A percentile compares a stretch with the other conserved stretches of the same genome.
Evolutionary conservation across 2,888 invertebrate species (phyloP).

Genomic region (Drosophila mayaguana): DNA sequence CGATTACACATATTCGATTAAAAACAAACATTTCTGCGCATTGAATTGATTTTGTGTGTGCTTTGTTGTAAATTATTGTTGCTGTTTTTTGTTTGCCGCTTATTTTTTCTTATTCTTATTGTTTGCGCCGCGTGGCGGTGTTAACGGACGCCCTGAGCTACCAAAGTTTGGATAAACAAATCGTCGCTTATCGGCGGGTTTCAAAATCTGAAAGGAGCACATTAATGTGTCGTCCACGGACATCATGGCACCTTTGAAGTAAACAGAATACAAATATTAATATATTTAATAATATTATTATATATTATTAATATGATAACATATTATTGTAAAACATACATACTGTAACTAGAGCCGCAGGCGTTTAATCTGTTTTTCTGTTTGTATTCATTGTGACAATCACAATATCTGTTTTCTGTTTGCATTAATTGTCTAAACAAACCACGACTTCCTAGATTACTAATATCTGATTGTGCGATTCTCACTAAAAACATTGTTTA

Average conservation of each 20-base stretch:
- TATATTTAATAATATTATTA: slow-evolving; percentile 7
- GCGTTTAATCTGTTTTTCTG: background rate
- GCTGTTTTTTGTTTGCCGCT: slow-evolving; percentile 83
- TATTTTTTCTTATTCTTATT: slow-evolving; percentile 98
- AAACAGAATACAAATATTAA: slow-evolving; percentile 5
- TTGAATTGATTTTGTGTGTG: slow-evolving; percentile 53
- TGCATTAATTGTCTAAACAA: background rate
- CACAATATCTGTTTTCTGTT: background rate
- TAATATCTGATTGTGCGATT: background rate
- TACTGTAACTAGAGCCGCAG: background rate
- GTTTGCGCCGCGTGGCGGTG: slow-evolving; percentile 97
- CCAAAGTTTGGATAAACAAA: slow-evolving; percentile 96
- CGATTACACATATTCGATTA: slow-evolving; percentile 77
- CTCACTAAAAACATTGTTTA: background rate
- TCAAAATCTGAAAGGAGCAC: slow-evolving; percentile 99
- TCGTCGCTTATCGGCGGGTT: slow-evolving; percentile 99
- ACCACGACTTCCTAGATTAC: background rate
- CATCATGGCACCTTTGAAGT: slow-evolving; percentile 94
- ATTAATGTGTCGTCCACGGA: slow-evolving; percentile 99
- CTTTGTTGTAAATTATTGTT: slow-evolving; percentile 44
- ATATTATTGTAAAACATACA: background rate
- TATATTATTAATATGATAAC: slow-evolving; percentile 7
- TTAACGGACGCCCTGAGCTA: slow-evolving; percentile 98
- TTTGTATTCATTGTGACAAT: background rate
- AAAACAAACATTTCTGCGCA: slow-evolving; percentile 62